phyloP scores from a whole-genome alignment of 2,888 invertebrate genomes.

The Plebejus melissa region DNA sequence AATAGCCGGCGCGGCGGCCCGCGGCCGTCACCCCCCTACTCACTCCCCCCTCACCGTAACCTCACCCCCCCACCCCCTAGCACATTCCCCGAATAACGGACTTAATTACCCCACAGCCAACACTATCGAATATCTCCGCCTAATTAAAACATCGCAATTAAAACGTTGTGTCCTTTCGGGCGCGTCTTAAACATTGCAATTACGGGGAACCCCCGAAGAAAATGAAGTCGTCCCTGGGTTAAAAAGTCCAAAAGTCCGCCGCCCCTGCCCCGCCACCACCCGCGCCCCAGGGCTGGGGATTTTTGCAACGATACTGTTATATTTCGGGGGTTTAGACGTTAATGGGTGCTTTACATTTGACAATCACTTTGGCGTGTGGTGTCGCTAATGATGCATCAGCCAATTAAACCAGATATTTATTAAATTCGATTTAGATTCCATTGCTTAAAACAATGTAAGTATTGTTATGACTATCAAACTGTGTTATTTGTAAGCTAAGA shows the following conservation, averaged over 20 bases:
- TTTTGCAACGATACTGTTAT: constrained; percentile 47
- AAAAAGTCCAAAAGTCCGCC: constrained; percentile 66
- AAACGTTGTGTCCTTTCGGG: background rate
- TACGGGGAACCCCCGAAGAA: constrained; percentile 46
- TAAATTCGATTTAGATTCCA: no score
- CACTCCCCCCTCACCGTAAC: background rate
- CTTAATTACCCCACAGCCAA: constrained; percentile 25
- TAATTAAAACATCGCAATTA: constrained; percentile 16
- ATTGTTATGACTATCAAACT: no score
- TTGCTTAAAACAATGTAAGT: no score
- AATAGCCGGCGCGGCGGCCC: constrained; percentile 45
- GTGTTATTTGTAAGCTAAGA: no score
- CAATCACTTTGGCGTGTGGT: constrained; percentile 6
- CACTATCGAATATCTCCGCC: constrained; percentile 23
- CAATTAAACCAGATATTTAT: background rate
- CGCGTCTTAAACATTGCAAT: background rate
- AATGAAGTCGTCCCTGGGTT: constrained; percentile 75
- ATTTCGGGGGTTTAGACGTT: constrained; percentile 23
- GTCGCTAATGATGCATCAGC: background rate
- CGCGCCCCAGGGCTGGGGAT: constrained; percentile 50
- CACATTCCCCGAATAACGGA: constrained; percentile 19
- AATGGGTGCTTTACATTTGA: constrained; percentile 18
- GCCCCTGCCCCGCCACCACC: background rate
- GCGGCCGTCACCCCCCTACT: constrained; percentile 1
- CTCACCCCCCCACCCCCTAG: constrained; percentile 15